phyloP scores from a whole-genome alignment of 2,797 vertebrate genomes.

The Danio choprae region DNA sequence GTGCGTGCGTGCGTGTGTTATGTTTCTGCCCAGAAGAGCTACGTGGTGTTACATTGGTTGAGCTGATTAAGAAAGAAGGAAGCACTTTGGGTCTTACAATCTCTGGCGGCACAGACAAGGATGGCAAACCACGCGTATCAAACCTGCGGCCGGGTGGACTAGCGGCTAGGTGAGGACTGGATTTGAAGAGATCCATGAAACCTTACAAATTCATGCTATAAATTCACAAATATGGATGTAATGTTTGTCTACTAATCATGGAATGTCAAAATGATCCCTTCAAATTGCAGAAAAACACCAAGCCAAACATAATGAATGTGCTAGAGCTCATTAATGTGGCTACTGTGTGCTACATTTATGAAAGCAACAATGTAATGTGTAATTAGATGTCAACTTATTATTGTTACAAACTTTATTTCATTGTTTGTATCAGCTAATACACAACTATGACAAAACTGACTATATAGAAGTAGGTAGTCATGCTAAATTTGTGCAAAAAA shows the following conservation, averaged over 20 bases:
- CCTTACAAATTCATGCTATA: neutral
- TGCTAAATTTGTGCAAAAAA: too few species aligned
- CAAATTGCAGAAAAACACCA: neutral
- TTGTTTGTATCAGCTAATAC: neutral
- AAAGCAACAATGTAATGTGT: neutral
- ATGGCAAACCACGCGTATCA: conserved; percentile 94
- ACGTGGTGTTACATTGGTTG: conserved; percentile 92
- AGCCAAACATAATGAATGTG: neutral
- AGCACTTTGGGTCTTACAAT: conserved; percentile 95
- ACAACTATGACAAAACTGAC: neutral
- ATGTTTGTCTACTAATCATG: conserved; percentile 19
- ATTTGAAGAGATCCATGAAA: neutral
- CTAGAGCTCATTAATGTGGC: neutral
- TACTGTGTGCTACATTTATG: neutral
- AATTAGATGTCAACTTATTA: neutral
- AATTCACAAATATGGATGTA: neutral
- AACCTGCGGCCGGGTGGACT: conserved; percentile 93
- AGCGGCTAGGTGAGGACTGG: conserved; percentile 87
- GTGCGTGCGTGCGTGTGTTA: too few species aligned
- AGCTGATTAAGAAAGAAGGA: conserved; percentile 96
- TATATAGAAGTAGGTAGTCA: too few species aligned
- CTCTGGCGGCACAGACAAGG: conserved; percentile 96
- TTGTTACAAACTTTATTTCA: neutral
- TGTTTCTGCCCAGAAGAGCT: conserved; percentile 88
- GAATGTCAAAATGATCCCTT: conserved; percentile 13